Evolutionary conservation across 2,888 invertebrate species (phyloP).

Genomic region (Nomada goodeniana): DNA sequence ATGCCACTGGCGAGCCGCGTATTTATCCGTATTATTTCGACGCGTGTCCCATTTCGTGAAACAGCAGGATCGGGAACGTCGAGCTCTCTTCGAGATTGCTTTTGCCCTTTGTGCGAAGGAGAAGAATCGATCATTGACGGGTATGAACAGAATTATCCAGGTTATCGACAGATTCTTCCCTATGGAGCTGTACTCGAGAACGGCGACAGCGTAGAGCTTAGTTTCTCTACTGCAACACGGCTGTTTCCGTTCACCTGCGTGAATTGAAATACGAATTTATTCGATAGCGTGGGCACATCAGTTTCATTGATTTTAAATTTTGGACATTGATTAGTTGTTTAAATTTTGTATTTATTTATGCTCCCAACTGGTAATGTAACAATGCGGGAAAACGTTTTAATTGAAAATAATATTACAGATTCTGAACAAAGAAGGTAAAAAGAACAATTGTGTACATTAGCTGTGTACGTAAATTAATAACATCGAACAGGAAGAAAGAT

Average conservation of each 20-base stretch:
- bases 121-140: constrained; percentile 1
- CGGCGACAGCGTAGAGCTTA: not conserved
- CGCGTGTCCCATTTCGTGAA: constrained; percentile 12
- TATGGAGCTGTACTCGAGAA: constrained; percentile 1
- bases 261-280: not conserved
- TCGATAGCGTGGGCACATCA: no score
- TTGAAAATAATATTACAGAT: no score
- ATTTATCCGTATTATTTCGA: constrained; percentile 56
- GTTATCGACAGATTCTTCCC: constrained; percentile 22
- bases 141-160: constrained; percentile 27
- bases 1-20: constrained; percentile 12
- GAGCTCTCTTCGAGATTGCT: constrained; percentile 41
- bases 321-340: no score
- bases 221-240: not conserved
- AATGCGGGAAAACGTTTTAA: no score
- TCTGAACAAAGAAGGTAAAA: no score
- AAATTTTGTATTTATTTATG: no score
- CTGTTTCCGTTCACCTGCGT: not conserved
- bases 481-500: not conserved
- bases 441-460: no score
- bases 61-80: not conserved
- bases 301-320: no score
- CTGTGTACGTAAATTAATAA: no score
- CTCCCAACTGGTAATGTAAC: no score
- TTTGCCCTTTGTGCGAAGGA: constrained; percentile 16